Evolutionary conservation across 2,888 invertebrate genomes (phyloP), one percentile per base, ranked within the genome.

Genomic region (Hemicrepidius hirtus): DNA sequence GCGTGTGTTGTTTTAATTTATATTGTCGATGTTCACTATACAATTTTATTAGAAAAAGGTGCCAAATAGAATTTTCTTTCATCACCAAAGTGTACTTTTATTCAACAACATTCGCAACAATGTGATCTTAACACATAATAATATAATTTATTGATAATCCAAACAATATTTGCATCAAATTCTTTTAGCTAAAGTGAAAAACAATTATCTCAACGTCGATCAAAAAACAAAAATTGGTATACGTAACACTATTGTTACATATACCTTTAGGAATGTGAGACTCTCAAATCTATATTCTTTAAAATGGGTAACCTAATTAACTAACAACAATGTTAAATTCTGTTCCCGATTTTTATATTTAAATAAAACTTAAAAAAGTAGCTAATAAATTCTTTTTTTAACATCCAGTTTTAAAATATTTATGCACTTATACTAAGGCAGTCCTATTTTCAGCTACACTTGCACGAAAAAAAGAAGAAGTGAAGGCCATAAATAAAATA

Each of bases 11-110:
- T 28, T 53, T 59, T 62, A 64, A 69, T 66, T 72, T 68, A 68
- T 71, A 75, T 78, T 78, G 78, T 78, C 78, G 76, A 78, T 76
- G 77, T 78, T 77, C 64, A 66, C 77, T 75, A 71, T 73, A 69
- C 66, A 75, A 35, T 68, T 62, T 41, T 53, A 28, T 18, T 28
- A 41, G 60, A 60, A 41, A 60, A 41, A 18, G 21, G 60, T 13
- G 60, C 60, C 60, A 60, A 60, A 46, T 46, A 18, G 16, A 46
- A 46, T 46, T 18, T 16, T 10, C n/a, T n/a, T n/a, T n/a, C n/a
- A n/a, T n/a, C n/a, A 46, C 20, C 37, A 12, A n/a, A 37, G 37
- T 37, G 37, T 37, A 37, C 9, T n/a, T n/a, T n/a, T n/a, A n/a
- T n/a, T 44, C 13, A 46, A 46, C 16, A 46, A 46, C 46, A 46